Conservation (phyloP, 2,113 vertebrate genomes). For the Marmota monax region DNA sequence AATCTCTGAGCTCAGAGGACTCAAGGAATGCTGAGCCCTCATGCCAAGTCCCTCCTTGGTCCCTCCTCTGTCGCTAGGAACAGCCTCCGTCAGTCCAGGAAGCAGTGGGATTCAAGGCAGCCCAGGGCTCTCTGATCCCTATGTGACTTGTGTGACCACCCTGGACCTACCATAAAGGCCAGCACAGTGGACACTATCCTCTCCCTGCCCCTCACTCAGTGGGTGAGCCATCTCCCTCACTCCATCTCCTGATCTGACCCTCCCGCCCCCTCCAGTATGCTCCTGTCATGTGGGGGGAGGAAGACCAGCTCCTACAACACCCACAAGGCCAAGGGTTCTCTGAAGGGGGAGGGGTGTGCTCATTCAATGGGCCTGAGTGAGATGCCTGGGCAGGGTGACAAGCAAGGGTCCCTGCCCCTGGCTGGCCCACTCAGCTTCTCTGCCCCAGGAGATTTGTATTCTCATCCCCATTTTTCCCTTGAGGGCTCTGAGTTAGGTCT, state of each 20-base stretch:
- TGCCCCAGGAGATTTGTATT: neutral
- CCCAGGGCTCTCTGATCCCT: neutral
- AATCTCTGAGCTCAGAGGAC: neutral
- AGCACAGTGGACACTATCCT: conserved; percentile 61
- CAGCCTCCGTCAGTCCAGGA: neutral
- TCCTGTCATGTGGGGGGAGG: neutral
- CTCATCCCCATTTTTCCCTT: fast-evolving
- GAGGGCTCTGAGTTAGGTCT: neutral
- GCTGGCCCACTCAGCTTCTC: neutral
- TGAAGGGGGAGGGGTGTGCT: neutral
- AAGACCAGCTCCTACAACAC: neutral
- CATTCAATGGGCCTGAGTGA: neutral
- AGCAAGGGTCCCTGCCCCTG: neutral
- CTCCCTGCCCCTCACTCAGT: conserved; percentile 38
- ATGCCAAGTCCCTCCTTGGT: neutral
- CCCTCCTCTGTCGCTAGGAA: neutral
- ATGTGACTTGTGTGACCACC: neutral
- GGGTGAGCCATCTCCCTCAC: conserved; percentile 56
- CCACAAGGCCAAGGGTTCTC: neutral
- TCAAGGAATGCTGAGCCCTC: neutral
- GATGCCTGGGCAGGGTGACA: neutral
- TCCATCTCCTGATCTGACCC: conserved; percentile 46
- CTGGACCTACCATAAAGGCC: neutral
- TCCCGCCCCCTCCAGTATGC: neutral
- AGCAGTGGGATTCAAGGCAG: neutral